These are phyloP conservation scores for Megalopta genalis DNA, from an alignment of 1,140 invertebrate genomes.

Conservation along the genomic window DNA sequence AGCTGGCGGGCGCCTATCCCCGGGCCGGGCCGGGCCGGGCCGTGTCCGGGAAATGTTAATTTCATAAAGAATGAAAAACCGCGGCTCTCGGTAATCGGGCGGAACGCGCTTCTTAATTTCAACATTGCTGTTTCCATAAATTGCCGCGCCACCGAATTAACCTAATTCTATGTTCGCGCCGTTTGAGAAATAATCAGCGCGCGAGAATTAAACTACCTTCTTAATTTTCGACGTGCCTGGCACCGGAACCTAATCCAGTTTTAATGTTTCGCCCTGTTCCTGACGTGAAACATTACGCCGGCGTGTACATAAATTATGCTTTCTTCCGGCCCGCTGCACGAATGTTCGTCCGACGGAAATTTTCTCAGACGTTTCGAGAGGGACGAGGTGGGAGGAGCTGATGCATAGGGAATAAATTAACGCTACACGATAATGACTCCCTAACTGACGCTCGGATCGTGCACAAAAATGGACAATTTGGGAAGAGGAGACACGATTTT, in stretches of 20 bases:
- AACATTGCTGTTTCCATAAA: conserved; percentile 21
- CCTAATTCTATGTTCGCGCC: conserved; percentile 32
- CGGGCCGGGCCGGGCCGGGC: no score
- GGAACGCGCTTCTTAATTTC: conserved; percentile 30
- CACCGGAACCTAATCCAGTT: not conserved
- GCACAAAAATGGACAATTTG: no score
- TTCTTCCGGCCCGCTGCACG: no score
- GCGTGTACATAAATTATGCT: not conserved
- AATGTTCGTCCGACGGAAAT: no score
- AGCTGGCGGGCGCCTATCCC: not conserved
- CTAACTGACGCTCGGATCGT: no score
- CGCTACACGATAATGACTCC: no score
- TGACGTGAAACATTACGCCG: not conserved
- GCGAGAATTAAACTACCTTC: conserved; percentile 2
- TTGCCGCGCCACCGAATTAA: conserved; percentile 22
- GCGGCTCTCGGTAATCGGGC: conserved; percentile 13
- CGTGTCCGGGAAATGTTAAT: conserved; percentile 22
- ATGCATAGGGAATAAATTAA: no score
- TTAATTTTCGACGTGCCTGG: conserved; percentile 5
- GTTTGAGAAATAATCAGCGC: conserved; percentile 12
- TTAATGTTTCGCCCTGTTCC: not conserved
- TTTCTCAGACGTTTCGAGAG: no score
- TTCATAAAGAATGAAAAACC: conserved; percentile 29
- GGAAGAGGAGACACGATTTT: no score
- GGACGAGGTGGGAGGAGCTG: no score